Conservation (phyloP, 2,797 vertebrate species). For the Sphenopsis melanotis region DNA sequence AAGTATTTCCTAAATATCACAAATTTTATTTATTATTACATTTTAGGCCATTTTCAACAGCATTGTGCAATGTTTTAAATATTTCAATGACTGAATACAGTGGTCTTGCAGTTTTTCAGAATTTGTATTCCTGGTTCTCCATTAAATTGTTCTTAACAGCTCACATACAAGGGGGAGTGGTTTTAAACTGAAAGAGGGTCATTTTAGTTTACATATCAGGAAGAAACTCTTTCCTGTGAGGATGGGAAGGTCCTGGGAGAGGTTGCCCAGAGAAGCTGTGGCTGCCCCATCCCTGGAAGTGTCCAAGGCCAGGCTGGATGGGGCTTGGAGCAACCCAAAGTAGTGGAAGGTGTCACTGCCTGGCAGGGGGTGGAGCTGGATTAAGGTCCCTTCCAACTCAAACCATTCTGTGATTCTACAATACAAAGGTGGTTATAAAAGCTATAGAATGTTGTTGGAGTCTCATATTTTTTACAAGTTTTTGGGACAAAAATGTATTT, state of each 20-base stretch:
- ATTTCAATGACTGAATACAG: neutral
- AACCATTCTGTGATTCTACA: neutral
- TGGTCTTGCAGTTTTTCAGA: neutral
- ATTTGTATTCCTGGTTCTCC: neutral
- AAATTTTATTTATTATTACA: neutral
- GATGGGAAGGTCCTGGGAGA: accelerated
- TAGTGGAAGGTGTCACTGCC: neutral
- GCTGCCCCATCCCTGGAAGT: neutral
- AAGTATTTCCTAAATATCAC: neutral
- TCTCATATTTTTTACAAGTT: neutral
- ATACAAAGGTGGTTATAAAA: neutral
- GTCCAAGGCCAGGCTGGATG: accelerated
- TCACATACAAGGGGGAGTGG: neutral
- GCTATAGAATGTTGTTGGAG: neutral
- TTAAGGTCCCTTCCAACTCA: neutral
- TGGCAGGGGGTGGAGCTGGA: neutral
- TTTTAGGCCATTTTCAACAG: neutral
- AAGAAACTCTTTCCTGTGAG: neutral
- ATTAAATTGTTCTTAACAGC: neutral
- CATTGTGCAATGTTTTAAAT: neutral
- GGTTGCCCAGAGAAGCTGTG: neutral
- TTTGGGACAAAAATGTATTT: neutral
- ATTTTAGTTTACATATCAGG: neutral
- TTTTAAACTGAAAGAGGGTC: neutral
- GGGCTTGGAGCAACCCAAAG: accelerated